Percentiles rank a stretch among this genome's conserved stretches.
Conservation (phyloP, 2,888 invertebrate genomes). For the Xanthostigma xanthostigma region DNA sequence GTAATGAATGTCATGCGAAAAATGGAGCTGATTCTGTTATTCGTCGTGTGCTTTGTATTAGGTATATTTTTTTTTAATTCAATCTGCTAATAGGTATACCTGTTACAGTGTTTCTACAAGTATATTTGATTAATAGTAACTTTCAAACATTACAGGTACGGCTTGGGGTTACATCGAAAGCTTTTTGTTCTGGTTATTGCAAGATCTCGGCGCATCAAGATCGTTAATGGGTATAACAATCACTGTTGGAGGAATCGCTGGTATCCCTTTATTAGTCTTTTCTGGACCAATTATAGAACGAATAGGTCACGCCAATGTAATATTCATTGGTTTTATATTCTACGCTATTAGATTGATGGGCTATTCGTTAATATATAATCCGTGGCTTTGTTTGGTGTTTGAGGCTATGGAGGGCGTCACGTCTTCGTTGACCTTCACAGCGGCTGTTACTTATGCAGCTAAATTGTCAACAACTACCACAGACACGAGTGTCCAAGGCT, state of each 20-base stretch:
- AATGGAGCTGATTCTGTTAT: constrained; percentile 54
- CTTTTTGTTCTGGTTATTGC: constrained; percentile 65
- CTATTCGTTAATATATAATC: constrained; percentile 60
- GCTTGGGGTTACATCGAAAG: constrained; percentile 77
- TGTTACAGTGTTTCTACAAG: neutral
- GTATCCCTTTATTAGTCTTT: constrained; percentile 58
- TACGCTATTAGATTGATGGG: constrained; percentile 58
- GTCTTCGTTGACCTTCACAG: constrained; percentile 58
- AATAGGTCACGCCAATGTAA: constrained; percentile 61
- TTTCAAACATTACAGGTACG: constrained; percentile 37
- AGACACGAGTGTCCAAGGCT: constrained; percentile 60
- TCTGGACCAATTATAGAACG: constrained; percentile 59
- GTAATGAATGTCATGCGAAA: constrained; percentile 51
- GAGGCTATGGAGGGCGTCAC: constrained; percentile 67
- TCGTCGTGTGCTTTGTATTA: constrained; percentile 54
- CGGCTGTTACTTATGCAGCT: constrained; percentile 63
- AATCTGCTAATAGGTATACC: neutral
- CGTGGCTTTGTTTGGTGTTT: constrained; percentile 59
- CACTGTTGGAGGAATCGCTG: constrained; percentile 61
- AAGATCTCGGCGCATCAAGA: constrained; percentile 59
- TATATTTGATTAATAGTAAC: neutral
- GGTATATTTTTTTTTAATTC: constrained; percentile 32
- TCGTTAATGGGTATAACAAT: constrained; percentile 69
- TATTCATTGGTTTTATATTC: constrained; percentile 62
- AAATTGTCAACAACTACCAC: constrained; percentile 56